Evolutionary conservation across 23 tunicate genomes (phyloP).

Genomic region (Halocynthia aurantium): DNA sequence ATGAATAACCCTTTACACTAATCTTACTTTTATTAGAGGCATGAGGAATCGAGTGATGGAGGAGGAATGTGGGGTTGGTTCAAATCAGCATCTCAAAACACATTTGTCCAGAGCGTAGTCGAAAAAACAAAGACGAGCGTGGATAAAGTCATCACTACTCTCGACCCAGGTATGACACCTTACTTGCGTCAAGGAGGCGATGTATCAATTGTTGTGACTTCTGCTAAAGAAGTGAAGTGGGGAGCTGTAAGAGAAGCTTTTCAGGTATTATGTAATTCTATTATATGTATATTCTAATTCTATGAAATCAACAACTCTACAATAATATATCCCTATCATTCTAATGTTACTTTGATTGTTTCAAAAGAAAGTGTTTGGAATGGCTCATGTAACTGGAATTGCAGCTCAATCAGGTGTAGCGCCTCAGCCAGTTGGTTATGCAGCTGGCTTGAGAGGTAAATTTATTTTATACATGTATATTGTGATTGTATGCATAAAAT

Average conservation of each 20-base stretch:
- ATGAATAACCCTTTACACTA: too few relatives aligned
- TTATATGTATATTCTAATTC: too few relatives aligned
- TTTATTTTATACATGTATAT: background rate
- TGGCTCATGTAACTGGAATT: conserved; percentile 59
- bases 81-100: conserved; percentile 84
- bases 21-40: too few relatives aligned
- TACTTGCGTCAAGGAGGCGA: conserved; percentile 71
- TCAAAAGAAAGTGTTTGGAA: conserved; percentile 49
- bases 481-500: background rate
- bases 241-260: conserved; percentile 89
- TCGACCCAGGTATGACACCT: conserved; percentile 91
- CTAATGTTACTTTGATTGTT: background rate
- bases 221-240: conserved; percentile 88
- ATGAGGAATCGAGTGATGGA: background rate
- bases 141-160: conserved; percentile 75
- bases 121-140: conserved; percentile 80
- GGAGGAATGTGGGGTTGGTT: conserved; percentile 78
- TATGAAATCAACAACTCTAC: too few relatives aligned
- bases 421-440: conserved; percentile 89
- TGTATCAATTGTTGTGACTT: conserved; percentile 58
- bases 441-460: conserved; percentile 54
- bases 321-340: too few relatives aligned
- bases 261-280: conserved; percentile 27
- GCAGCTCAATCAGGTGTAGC: conserved; percentile 70
- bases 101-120: conserved; percentile 76